Evolutionary conservation across 2,888 invertebrate genomes (phyloP), one percentile per base, ranked within the genome.

Genomic region (Polymixis flavicincta): DNA sequence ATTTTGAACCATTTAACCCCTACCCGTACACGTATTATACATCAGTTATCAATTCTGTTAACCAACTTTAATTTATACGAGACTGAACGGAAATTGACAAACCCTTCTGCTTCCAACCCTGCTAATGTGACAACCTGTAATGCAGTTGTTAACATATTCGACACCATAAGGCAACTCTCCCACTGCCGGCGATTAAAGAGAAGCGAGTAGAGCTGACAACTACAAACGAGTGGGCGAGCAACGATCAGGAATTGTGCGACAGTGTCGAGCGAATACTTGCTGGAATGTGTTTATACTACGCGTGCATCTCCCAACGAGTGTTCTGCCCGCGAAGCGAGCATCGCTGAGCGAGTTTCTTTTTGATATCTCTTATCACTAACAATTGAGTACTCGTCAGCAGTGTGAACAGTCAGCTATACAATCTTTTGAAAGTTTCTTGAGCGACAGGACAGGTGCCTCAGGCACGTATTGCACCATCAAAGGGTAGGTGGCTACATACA

Each of bases 71-170:
- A 80, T 79, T 80, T 77, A 84, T 68, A 64, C 78, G 67, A 61
- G 28, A 60, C 42, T 61, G 52, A 71, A 68, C 68, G 80, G 85
- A 83, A 85, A 82, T 87, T 78, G 83, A 73, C 76, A 73, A 72
- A 70, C 70, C 75, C 48, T 71, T 78, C 28, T 78, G 55, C 54
- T 55, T n/a, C 19, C 55, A 71, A 63, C 65, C 73, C 74, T 65
- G 52, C n/a, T 55, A 70, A 73, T 50, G 59, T 78, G 71, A 80
- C 63, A 78, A 55, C 55, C 54, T 73, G 74, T 83, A 80, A 77
- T 76, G 71, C 71, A 82, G 45, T 76, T 78, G 75, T 78, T 70
- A 73, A 73, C 72, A 32, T 65, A 65, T 22, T 9, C 14, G 14
- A 65, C 14, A 37, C 22, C 14, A 8, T 60, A n/a, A 17, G 37